Percentiles rank a stretch among this genome's conserved stretches.
phyloP scores from a whole-genome alignment of 92 coral and sea anemone genomes.

The Palythoa grandis region DNA sequence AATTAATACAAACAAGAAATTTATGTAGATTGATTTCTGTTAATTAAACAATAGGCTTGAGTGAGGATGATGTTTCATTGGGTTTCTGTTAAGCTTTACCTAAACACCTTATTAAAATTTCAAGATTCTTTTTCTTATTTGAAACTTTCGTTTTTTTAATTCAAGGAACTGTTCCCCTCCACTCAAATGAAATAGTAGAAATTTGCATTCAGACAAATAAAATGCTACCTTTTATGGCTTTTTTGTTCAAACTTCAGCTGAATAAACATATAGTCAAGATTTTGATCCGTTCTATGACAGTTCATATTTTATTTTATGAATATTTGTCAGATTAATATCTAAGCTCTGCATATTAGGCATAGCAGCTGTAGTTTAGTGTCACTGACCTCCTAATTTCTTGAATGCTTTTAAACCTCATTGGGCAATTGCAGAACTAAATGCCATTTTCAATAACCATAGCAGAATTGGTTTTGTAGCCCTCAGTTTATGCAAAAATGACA shows the following conservation, averaged over 20 bases:
- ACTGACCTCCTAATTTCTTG: neutral
- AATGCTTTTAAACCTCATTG: neutral
- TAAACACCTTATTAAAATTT: no score
- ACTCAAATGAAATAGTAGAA: neutral
- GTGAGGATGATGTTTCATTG: no score
- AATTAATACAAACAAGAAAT: no score
- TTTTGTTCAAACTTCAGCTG: neutral
- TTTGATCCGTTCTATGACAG: neutral
- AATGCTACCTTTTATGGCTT: neutral
- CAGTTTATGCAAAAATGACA: no score
- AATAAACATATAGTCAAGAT: neutral
- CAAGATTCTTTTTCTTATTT: neutral
- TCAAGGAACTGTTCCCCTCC: neutral
- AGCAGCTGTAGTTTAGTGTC: neutral
- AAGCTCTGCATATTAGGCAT: neutral
- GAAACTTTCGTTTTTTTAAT: neutral
- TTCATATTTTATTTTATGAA: neutral
- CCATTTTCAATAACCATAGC: no score
- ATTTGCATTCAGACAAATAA: neutral
- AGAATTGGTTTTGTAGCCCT: no score
- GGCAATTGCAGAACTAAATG: no score
- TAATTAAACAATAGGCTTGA: no score
- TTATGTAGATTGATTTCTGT: no score
- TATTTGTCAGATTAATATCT: slow-evolving; percentile 3
- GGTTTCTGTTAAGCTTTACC: no score